These are phyloP conservation scores for Cherax quadricarinatus DNA, from an alignment of 1,140 invertebrate species.

Conservation along the genomic window DNA sequence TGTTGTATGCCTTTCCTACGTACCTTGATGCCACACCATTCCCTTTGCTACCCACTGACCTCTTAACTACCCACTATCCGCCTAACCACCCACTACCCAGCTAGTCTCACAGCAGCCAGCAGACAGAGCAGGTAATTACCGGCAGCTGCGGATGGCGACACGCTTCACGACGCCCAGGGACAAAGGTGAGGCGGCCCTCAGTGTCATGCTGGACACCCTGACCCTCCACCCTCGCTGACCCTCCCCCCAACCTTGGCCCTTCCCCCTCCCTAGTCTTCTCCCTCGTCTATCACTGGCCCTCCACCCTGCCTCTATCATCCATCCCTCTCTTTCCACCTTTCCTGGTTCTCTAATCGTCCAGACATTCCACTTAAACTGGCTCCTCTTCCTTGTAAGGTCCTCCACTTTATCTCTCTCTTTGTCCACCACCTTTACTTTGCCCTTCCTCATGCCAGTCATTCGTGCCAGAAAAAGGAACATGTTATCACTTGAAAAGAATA, in stretches of 20 bases:
- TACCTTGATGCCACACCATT: no score
- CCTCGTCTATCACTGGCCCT: not conserved
- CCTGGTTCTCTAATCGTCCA: not conserved
- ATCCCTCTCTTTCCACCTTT: not conserved
- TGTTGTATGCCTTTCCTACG: no score
- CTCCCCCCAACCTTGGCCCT: not conserved
- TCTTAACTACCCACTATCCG: no score
- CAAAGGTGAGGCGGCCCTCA: constrained; percentile 42
- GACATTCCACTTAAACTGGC: not conserved
- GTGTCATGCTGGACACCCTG: constrained; percentile 39
- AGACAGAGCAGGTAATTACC: constrained; percentile 21
- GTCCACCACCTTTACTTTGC: no score
- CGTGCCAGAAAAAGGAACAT: no score
- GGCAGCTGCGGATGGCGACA: constrained; percentile 38
- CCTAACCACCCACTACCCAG: not conserved
- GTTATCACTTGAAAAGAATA: no score
- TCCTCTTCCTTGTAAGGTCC: not conserved
- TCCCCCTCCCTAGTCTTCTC: not conserved
- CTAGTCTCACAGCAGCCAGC: not conserved
- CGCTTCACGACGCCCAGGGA: constrained; percentile 43
- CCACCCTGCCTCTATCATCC: not conserved
- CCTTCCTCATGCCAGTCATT: no score
- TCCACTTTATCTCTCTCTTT: no score
- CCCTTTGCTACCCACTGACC: no score
- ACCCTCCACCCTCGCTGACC: not conserved